Conservation (phyloP, 2,888 invertebrate genomes). For the Ornithoptera alexandrae region DNA sequence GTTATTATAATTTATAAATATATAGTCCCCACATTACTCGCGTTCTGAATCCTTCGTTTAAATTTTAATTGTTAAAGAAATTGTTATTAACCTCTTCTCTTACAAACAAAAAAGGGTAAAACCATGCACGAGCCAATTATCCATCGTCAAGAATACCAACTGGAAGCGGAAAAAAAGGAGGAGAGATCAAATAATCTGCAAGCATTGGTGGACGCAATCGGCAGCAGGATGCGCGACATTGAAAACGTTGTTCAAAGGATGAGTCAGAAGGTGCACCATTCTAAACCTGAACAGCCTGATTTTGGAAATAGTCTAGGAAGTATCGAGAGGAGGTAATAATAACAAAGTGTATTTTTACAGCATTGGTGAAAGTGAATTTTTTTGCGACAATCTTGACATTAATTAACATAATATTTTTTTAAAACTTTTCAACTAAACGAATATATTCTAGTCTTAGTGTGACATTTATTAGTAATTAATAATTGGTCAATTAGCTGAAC, state of each 20-base stretch:
- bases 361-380: neutral
- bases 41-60: too few relatives aligned
- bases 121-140: conserved; percentile 2
- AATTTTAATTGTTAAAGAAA: too few relatives aligned
- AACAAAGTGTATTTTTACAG: neutral
- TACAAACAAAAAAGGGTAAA: neutral
- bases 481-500: too few relatives aligned
- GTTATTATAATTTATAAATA: too few relatives aligned
- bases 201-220: conserved; percentile 68
- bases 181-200: conserved; percentile 54
- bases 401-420: too few relatives aligned
- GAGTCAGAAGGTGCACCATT: conserved; percentile 63
- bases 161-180: conserved; percentile 43
- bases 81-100: too few relatives aligned
- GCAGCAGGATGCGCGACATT: conserved; percentile 66
- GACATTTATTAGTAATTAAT: too few relatives aligned
- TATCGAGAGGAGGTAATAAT: conserved; percentile 48
- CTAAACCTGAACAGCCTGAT: conserved; percentile 32
- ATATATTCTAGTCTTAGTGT: too few relatives aligned
- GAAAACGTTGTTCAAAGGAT: conserved; percentile 64
- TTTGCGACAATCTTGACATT: neutral
- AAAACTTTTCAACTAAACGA: too few relatives aligned
- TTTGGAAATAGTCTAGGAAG: conserved; percentile 35
- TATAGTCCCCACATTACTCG: too few relatives aligned
- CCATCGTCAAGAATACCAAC: conserved; percentile 30